Evolutionary conservation across 2,888 invertebrate species (phyloP).

Genomic region (Papilio elwesi): DNA sequence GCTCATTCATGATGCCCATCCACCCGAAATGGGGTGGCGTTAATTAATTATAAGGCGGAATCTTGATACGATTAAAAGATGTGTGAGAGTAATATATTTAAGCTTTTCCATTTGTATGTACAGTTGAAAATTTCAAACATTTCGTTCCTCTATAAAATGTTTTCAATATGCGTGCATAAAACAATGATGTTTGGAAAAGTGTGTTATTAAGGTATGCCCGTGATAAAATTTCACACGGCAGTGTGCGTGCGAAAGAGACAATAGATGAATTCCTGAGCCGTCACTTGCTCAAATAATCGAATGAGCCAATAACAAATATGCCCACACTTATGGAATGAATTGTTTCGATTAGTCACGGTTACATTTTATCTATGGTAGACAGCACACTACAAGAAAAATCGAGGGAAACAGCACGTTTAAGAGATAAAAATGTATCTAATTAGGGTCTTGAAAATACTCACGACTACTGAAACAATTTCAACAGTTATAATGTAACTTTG

Average conservation of each 20-base stretch:
- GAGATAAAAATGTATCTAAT: not conserved
- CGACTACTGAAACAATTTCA: not conserved
- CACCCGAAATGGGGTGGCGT: too few species aligned
- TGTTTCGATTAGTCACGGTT: not conserved
- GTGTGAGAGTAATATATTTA: too few species aligned
- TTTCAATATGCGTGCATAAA: constrained; percentile 9
- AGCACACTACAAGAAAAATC: not conserved
- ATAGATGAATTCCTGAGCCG: constrained; percentile 3
- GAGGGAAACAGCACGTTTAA: not conserved
- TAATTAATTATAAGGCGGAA: too few species aligned
- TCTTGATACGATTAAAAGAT: too few species aligned
- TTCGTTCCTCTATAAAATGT: not conserved
- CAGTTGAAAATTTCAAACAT: constrained; percentile 9
- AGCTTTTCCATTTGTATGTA: not conserved
- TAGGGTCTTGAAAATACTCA: not conserved
- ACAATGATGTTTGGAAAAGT: constrained; percentile 17
- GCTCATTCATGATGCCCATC: too few species aligned
- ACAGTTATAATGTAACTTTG: not conserved
- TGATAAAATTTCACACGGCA: constrained; percentile 1
- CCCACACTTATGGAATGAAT: not conserved
- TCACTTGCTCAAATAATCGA: not conserved
- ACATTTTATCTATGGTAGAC: too few species aligned
- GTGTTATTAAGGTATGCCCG: not conserved
- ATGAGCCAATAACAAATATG: not conserved
- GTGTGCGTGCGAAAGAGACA: not conserved